These are phyloP conservation scores for Pseudopipra pipra DNA, from an alignment of 2,113 vertebrate genomes.

Conservation along the genomic window DNA sequence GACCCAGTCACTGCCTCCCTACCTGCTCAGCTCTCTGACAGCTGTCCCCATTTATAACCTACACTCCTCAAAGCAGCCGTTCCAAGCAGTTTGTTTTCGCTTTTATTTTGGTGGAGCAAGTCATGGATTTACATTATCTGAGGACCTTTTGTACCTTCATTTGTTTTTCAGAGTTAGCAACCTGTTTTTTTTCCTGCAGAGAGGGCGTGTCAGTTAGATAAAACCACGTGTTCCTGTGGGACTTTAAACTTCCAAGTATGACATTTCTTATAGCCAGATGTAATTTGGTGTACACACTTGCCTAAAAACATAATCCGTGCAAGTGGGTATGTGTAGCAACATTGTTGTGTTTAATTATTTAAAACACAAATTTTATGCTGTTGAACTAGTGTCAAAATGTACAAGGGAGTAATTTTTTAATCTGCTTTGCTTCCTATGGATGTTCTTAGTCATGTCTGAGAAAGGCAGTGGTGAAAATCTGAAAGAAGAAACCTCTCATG, in stretches of 20 bases:
- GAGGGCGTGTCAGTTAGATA: neutral
- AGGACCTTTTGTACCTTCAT: neutral
- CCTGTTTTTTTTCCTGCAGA: neutral
- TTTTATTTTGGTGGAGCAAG: neutral
- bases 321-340: neutral
- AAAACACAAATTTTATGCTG: neutral
- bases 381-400: neutral
- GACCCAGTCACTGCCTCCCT: neutral
- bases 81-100: neutral
- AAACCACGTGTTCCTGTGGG: neutral
- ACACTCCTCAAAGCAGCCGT: neutral
- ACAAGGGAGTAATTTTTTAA: neutral
- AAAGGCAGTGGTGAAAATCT: constrained; percentile 36
- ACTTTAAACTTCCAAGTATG: constrained; percentile 35
- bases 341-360: neutral
- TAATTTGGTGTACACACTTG: neutral
- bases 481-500: neutral
- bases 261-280: neutral
- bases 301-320: neutral
- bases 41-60: neutral
- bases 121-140: neutral
- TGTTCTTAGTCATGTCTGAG: constrained; percentile 73
- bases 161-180: neutral
- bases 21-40: neutral
- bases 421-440: neutral